These are phyloP conservation scores for Nymphalis c-album DNA, from an alignment of 2,888 invertebrate species.

Conservation along the genomic window DNA sequence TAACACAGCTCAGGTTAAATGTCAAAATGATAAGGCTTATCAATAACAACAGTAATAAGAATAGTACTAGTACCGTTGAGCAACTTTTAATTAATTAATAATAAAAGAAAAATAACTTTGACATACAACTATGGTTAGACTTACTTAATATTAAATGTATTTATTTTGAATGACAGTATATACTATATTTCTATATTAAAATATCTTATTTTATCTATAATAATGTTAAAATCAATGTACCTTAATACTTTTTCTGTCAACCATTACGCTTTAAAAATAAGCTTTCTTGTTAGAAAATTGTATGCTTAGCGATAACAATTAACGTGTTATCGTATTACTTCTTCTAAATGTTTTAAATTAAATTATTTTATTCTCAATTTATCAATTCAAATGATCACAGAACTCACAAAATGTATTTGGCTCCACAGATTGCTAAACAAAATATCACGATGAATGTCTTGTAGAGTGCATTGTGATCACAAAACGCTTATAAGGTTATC, in stretches of 20 bases:
- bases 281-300: not conserved
- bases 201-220: not conserved
- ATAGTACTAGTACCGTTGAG: constrained; percentile 48
- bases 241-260: constrained; percentile 29
- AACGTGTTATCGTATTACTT: constrained; percentile 1
- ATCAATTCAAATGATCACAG: constrained; percentile 7
- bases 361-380: not conserved
- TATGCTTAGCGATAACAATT: not conserved
- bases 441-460: too few species aligned
- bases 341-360: not conserved
- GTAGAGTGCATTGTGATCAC: too few species aligned
- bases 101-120: not conserved
- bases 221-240: constrained; percentile 18
- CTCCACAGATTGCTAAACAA: not conserved
- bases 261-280: constrained; percentile 21
- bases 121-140: too few species aligned
- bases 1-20: constrained; percentile 53
- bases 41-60: constrained; percentile 49
- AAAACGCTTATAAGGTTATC: too few species aligned
- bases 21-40: constrained; percentile 71
- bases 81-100: constrained; percentile 46
- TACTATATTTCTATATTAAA: too few species aligned
- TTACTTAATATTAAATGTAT: too few species aligned
- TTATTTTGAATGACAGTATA: too few species aligned
- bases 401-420: not conserved